Conservation (phyloP, 1,140 invertebrate genomes). For the Papilio polyxenes region DNA sequence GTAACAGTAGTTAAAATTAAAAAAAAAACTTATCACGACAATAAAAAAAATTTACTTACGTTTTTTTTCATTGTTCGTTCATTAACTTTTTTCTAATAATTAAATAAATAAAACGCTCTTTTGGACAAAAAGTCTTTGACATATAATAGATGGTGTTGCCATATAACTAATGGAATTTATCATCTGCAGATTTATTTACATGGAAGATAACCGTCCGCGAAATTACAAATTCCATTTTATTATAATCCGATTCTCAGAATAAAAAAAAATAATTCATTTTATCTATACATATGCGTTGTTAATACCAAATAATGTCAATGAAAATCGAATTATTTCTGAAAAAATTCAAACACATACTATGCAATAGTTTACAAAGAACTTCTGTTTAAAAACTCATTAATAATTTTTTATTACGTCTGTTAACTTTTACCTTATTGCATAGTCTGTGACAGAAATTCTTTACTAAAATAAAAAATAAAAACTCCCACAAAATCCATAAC, state of each 20-base stretch:
- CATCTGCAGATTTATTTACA: slow-evolving; percentile 14
- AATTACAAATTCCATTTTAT: neutral
- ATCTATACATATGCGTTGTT: neutral
- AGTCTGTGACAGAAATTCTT: slow-evolving; percentile 18
- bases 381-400: neutral
- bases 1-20: neutral
- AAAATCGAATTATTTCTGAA: slow-evolving; percentile 21
- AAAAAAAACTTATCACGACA: neutral
- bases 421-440: neutral
- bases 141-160: slow-evolving; percentile 19
- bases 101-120: neutral
- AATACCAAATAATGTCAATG: neutral
- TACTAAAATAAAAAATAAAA: slow-evolving; percentile 16
- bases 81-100: neutral
- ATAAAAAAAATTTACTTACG: neutral
- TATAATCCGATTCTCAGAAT: slow-evolving; percentile 26
- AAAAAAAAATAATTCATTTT: slow-evolving; percentile 11
- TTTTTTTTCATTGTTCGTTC: no score
- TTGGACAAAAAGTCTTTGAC: neutral
- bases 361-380: neutral
- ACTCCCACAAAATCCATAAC: slow-evolving; percentile 25
- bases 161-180: neutral
- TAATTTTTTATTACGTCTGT: neutral
- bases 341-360: slow-evolving; percentile 1
- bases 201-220: slow-evolving; percentile 28